Conservation (phyloP, 2,888 invertebrate species). For the Corbicula japonica region DNA sequence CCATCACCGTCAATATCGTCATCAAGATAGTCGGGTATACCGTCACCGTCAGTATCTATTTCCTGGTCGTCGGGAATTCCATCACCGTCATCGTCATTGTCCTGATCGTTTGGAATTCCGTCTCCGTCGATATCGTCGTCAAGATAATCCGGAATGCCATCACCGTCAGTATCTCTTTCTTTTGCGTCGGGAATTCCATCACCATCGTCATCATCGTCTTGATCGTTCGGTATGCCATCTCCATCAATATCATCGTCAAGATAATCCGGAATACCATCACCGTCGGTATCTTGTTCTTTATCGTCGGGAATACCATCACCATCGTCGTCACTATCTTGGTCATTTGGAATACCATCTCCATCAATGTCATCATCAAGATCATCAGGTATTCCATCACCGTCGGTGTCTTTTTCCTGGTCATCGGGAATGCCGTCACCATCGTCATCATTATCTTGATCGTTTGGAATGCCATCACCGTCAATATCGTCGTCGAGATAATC, state of each 20-base stretch:
- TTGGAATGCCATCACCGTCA: conserved; percentile 84
- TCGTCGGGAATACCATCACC: conserved; percentile 75
- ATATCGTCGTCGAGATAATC: conserved; percentile 76
- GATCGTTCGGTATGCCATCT: conserved; percentile 77
- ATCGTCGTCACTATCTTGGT: conserved; percentile 78
- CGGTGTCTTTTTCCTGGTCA: conserved; percentile 76
- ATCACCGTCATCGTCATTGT: conserved; percentile 80
- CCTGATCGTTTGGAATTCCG: conserved; percentile 81
- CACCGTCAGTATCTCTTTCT: conserved; percentile 78
- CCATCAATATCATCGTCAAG: conserved; percentile 76
- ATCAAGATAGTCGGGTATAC: conserved; percentile 74
- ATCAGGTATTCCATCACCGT: conserved; percentile 77
- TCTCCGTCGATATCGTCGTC: conserved; percentile 82
- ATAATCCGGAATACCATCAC: conserved; percentile 79
- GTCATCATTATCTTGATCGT: conserved; percentile 77
- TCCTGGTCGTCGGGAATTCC: conserved; percentile 75
- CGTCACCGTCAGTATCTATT: conserved; percentile 81
- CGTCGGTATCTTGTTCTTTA: conserved; percentile 76
- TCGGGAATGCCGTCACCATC: conserved; percentile 84
- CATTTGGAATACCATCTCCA: conserved; percentile 81
- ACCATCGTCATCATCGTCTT: conserved; percentile 71
- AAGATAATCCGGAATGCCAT: conserved; percentile 83
- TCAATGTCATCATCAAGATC: conserved; percentile 80
- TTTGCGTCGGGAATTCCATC: conserved; percentile 84
- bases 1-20: conserved; percentile 80